Percentiles rank a stretch among this genome's conserved stretches.
phyloP scores from a whole-genome alignment of 2,113 vertebrate species.

The Ammodytes marinus region DNA sequence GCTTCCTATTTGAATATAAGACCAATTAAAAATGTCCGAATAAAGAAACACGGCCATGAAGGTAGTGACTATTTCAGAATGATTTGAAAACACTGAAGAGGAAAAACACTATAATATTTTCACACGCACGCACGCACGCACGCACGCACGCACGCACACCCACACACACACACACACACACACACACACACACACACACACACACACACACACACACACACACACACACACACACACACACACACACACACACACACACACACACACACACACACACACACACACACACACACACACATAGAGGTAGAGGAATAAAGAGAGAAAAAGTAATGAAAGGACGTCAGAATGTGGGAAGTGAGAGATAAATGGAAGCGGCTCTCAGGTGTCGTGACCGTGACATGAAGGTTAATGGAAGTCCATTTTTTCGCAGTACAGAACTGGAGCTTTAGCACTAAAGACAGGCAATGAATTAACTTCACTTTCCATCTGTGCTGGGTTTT shows the following conservation, averaged over 20 bases:
- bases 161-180: neutral
- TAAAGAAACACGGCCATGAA: conserved; percentile 14
- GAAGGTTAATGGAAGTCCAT: conserved; percentile 71
- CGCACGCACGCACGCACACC: neutral
- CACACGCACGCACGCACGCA: neutral
- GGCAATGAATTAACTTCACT: neutral
- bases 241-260: neutral
- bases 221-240: neutral
- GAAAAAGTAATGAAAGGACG: conserved; percentile 52
- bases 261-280: neutral
- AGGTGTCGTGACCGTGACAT: conserved; percentile 56
- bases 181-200: conserved; percentile 1
- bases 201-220: neutral
- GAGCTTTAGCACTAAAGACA: conserved; percentile 11
- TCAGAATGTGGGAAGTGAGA: conserved; percentile 50
- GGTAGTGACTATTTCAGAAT: neutral
- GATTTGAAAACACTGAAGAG: neutral
- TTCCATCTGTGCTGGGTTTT: neutral
- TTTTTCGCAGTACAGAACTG: conserved; percentile 45
- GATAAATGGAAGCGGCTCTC: conserved; percentile 60
- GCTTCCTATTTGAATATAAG: conserved; percentile 5
- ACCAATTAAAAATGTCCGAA: neutral
- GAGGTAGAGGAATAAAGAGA: conserved; percentile 17
- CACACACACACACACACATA: conserved; percentile 1
- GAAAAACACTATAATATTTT: neutral